These are phyloP conservation scores for Rhea pennata DNA, from an alignment of 2,113 vertebrate genomes.

Conservation along the genomic window DNA sequence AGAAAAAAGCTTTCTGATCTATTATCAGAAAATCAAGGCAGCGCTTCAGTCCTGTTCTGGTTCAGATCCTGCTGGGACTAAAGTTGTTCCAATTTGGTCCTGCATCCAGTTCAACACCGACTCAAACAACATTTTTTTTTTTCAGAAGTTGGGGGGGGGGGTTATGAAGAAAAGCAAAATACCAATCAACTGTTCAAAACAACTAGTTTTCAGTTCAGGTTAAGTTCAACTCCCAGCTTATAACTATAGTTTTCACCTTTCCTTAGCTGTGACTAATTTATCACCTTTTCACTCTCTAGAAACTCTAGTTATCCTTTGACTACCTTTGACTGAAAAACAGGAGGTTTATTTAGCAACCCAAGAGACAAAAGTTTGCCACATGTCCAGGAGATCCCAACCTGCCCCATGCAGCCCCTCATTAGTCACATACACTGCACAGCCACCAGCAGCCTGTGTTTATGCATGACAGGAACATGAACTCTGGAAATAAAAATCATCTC, in stretches of 20 bases:
- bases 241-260: neutral
- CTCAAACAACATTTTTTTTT: neutral
- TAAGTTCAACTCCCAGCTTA: neutral
- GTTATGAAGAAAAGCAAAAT: neutral
- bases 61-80: neutral
- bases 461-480: neutral
- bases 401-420: neutral
- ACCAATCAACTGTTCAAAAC: neutral
- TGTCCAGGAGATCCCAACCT: rapidly evolving
- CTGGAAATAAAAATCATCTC: neutral
- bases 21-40: neutral
- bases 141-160: rapidly evolving
- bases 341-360: neutral
- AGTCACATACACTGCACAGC: neutral
- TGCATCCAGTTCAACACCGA: rapidly evolving
- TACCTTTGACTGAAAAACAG: neutral
- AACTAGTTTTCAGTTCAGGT: neutral
- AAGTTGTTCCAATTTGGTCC: neutral
- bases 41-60: neutral
- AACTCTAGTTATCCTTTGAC: neutral
- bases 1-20: neutral
- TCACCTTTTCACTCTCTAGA: neutral
- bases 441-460: neutral
- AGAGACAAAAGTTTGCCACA: neutral
- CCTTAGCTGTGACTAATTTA: neutral